phyloP scores from a whole-genome alignment of 2,888 invertebrate genomes.

The Ormyrus pomaceus region DNA sequence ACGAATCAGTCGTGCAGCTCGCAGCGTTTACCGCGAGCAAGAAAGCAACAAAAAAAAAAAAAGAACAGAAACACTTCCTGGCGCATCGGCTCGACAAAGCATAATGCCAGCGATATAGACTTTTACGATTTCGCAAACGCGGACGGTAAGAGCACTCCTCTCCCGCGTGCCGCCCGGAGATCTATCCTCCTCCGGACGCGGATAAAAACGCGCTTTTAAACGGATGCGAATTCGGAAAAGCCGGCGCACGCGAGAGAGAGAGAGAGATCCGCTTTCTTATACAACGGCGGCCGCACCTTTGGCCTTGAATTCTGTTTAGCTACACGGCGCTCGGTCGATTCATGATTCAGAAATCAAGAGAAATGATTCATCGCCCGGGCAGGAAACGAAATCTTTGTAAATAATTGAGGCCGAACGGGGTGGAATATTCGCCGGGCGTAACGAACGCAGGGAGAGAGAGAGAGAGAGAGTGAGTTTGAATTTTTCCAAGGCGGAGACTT shows the following conservation, averaged over 20 bases:
- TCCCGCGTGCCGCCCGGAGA: too few relatives aligned
- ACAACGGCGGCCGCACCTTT: slow-evolving; percentile 48
- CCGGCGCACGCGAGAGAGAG: not conserved
- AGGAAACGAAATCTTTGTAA: not conserved
- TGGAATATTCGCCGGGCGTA: too few relatives aligned
- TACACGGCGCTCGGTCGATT: slow-evolving; percentile 43
- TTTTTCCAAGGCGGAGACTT: slow-evolving; percentile 26
- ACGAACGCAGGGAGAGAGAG: too few relatives aligned
- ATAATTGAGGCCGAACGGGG: too few relatives aligned
- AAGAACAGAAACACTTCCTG: not conserved
- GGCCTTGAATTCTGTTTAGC: slow-evolving; percentile 55
- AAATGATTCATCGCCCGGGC: slow-evolving; percentile 38
- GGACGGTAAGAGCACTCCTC: not conserved
- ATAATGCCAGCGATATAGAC: slow-evolving; percentile 34
- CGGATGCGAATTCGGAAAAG: not conserved
- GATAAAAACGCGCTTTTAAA: not conserved
- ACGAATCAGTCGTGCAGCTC: too few relatives aligned
- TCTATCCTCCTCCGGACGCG: not conserved
- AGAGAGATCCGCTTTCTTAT: slow-evolving; percentile 16
- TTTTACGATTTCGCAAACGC: slow-evolving; percentile 47
- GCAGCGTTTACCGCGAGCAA: too few relatives aligned
- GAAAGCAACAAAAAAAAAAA: not conserved
- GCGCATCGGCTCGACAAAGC: not conserved
- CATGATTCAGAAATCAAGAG: slow-evolving; percentile 53
- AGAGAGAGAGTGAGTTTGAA: slow-evolving; percentile 28